Percentiles rank a stretch among this genome's conserved stretches.
Conservation (phyloP, 2,888 invertebrate genomes). For the Chrysolina oricalcia region DNA sequence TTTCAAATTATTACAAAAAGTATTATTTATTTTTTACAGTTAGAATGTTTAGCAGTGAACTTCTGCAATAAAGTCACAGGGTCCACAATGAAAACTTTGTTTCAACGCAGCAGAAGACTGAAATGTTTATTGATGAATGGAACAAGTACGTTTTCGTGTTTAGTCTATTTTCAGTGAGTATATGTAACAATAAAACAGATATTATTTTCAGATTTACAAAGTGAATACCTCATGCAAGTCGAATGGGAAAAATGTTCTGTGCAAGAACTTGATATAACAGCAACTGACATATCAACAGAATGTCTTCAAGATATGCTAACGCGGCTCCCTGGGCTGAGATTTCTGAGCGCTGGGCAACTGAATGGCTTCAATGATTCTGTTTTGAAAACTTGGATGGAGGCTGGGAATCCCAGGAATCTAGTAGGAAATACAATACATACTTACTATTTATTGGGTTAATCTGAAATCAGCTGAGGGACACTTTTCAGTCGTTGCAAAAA, state of each 20-base stretch:
- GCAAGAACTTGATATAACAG: conserved; percentile 96
- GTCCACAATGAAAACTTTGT: conserved; percentile 93
- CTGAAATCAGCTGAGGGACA: no score
- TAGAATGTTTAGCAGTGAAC: conserved; percentile 97
- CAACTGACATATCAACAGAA: conserved; percentile 95
- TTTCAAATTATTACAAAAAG: no score
- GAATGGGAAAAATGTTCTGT: conserved; percentile 96
- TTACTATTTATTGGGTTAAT: neutral
- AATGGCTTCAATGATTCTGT: conserved; percentile 98
- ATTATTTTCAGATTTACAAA: conserved; percentile 82
- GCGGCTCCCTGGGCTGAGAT: conserved; percentile 88
- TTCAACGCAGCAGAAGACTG: conserved; percentile 93
- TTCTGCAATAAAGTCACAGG: conserved; percentile 98
- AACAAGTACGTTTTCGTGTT: conserved; percentile 80
- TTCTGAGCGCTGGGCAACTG: conserved; percentile 95
- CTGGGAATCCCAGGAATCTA: conserved; percentile 81
- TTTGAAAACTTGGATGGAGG: conserved; percentile 91
- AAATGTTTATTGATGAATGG: conserved; percentile 96
- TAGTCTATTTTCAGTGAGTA: no score
- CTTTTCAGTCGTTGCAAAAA: no score
- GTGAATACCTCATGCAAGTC: conserved; percentile 94
- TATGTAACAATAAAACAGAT: neutral
- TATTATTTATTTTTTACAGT: conserved; percentile 72
- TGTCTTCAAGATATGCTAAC: conserved; percentile 94
- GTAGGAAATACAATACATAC: conserved; percentile 56